These are phyloP conservation scores for Agrochola litura DNA, from an alignment of 2,888 invertebrate genomes.

Conservation along the genomic window DNA sequence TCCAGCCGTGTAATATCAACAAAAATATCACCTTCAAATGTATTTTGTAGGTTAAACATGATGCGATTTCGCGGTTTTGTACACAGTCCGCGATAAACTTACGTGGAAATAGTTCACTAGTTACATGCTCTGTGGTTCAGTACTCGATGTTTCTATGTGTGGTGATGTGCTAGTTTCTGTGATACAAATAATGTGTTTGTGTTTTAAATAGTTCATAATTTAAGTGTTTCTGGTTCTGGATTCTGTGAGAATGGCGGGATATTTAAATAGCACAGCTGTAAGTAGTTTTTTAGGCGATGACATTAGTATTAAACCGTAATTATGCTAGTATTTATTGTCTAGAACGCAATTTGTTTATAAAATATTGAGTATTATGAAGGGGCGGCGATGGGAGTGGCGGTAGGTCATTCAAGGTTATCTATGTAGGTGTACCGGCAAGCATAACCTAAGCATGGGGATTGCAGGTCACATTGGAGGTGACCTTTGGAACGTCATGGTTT, in stretches of 20 bases:
- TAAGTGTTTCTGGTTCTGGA: slow-evolving; percentile 61
- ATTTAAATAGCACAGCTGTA: slow-evolving; percentile 75
- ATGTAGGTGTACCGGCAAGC: slow-evolving; percentile 82
- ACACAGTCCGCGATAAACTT: slow-evolving; percentile 81
- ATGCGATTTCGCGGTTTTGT: slow-evolving; percentile 87
- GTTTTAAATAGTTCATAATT: slow-evolving; percentile 54
- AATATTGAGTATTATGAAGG: slow-evolving; percentile 32
- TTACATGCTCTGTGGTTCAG: slow-evolving; percentile 11
- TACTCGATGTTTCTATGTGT: slow-evolving; percentile 71
- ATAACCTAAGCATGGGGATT: slow-evolving; percentile 80
- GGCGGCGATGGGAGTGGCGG: slow-evolving; percentile 60
- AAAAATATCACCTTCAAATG: slow-evolving; percentile 91
- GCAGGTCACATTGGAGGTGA: slow-evolving; percentile 85
- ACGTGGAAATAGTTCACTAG: slow-evolving; percentile 70
- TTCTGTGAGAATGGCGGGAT: slow-evolving; percentile 78
- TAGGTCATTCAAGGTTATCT: slow-evolving; percentile 90
- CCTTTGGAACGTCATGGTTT: slow-evolving; percentile 74
- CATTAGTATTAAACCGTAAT: slow-evolving; percentile 1
- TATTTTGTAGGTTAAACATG: slow-evolving; percentile 90
- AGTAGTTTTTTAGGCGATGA: slow-evolving; percentile 63
- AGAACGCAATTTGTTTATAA: slow-evolving; percentile 32
- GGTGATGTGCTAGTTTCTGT: slow-evolving; percentile 67
- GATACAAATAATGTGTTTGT: slow-evolving; percentile 68
- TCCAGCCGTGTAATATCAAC: slow-evolving; percentile 86
- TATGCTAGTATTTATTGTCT: slow-evolving; percentile 17